Conservation (phyloP, 2,113 vertebrate species). For the Scolopax mira region DNA sequence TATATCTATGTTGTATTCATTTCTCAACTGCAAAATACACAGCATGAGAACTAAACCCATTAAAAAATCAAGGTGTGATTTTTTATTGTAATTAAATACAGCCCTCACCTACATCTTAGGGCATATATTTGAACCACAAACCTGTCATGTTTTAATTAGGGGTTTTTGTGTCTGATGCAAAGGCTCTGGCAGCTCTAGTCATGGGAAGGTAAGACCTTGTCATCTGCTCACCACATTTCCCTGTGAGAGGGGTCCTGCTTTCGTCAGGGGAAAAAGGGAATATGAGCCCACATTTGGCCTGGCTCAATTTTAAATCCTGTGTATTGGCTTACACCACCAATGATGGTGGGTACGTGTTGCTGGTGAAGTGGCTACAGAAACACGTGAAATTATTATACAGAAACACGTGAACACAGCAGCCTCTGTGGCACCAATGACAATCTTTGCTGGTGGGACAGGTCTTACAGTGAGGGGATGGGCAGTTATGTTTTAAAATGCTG, state of each 20-base stretch:
- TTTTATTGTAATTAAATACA: background rate
- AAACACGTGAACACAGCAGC: rapidly evolving
- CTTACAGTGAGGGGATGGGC: background rate
- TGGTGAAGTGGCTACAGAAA: rapidly evolving
- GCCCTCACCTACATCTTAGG: background rate
- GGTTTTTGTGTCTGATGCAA: background rate
- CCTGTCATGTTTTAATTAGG: background rate
- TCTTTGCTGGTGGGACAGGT: background rate
- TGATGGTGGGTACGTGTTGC: rapidly evolving
- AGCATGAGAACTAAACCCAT: background rate
- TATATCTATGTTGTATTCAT: background rate
- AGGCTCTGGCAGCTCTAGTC: background rate
- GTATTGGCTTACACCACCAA: background rate
- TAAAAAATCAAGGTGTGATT: background rate
- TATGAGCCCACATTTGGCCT: rapidly evolving
- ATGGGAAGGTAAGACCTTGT: background rate
- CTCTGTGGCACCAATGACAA: rapidly evolving
- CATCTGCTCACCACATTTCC: background rate
- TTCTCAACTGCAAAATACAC: background rate
- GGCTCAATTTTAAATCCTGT: background rate
- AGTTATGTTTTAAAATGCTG: background rate
- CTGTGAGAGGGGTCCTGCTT: background rate
- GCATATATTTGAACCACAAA: background rate
- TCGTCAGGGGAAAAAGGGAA: background rate
- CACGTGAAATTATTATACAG: background rate